These are phyloP conservation scores for Manis pentadactyla DNA, from an alignment of 2,797 vertebrate species.

Conservation along the genomic window DNA sequence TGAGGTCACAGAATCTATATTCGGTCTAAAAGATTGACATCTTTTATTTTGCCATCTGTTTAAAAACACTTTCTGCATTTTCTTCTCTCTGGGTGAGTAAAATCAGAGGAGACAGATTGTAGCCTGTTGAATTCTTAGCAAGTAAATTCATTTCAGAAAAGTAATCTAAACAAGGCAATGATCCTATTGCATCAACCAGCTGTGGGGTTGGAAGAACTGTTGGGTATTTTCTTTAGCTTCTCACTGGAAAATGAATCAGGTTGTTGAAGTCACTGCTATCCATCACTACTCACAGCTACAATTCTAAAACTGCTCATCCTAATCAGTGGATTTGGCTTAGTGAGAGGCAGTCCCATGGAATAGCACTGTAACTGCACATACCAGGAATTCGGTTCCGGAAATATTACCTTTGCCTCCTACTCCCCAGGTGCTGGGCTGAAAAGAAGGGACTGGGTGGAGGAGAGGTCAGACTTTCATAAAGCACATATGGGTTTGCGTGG, in stretches of 20 bases:
- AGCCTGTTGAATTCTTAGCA: neutral
- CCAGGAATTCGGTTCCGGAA: neutral
- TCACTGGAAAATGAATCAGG: neutral
- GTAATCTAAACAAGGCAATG: slow-evolving; percentile 46
- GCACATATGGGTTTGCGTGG: neutral
- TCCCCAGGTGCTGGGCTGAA: neutral
- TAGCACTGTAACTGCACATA: neutral
- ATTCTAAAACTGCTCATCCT: neutral
- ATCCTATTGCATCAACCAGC: neutral
- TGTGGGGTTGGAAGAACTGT: neutral
- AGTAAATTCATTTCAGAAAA: slow-evolving; percentile 18
- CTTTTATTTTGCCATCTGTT: slow-evolving; percentile 57
- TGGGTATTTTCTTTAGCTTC: neutral
- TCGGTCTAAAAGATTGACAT: neutral
- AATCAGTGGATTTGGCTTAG: neutral
- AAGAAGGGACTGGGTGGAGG: neutral
- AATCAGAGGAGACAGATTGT: slow-evolving; percentile 47
- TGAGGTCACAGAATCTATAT: slow-evolving; percentile 1
- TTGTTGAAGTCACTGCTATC: neutral
- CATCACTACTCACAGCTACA: neutral
- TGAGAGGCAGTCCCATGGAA: neutral
- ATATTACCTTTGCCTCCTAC: neutral
- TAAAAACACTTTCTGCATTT: slow-evolving; percentile 28
- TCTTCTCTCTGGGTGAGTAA: neutral
- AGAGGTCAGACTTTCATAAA: neutral